Conservation (phyloP, 2,113 vertebrate species). For the Echinops telfairi region DNA sequence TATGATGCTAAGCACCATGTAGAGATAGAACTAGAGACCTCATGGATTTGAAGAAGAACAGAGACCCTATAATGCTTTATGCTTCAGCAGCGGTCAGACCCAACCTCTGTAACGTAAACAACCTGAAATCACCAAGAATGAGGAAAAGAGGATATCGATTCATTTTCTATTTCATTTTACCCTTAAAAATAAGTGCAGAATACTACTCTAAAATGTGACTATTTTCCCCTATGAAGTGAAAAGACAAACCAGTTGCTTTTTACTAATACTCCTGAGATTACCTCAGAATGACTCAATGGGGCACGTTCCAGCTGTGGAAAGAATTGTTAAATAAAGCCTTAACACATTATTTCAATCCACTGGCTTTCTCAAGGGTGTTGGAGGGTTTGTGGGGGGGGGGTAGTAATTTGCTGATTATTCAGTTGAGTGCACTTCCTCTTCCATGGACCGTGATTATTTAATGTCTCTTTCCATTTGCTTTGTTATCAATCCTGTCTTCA, state of each 20-base stretch:
- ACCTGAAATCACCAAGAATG: slow-evolving; percentile 56
- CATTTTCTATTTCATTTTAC: slow-evolving; percentile 69
- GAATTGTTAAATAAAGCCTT: slow-evolving; percentile 31
- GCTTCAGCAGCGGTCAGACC: slow-evolving; percentile 65
- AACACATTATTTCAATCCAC: slow-evolving; percentile 8
- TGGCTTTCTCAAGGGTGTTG: neutral
- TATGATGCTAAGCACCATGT: neutral
- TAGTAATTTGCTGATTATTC: slow-evolving; percentile 8
- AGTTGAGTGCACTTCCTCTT: neutral
- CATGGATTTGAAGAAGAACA: slow-evolving; percentile 61
- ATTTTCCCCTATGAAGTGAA: neutral
- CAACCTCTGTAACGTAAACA: slow-evolving; percentile 76
- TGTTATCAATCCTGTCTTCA: slow-evolving; percentile 10
- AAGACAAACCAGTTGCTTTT: slow-evolving; percentile 36
- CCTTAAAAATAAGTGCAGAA: slow-evolving; percentile 68
- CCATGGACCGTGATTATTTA: slow-evolving; percentile 20
- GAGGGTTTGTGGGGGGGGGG: neutral
- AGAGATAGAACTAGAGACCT: slow-evolving; percentile 56
- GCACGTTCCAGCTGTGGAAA: slow-evolving; percentile 30
- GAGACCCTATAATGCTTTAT: slow-evolving; percentile 69
- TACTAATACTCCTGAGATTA: slow-evolving; percentile 36
- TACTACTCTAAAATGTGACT: slow-evolving; percentile 42
- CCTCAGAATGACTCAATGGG: slow-evolving; percentile 47
- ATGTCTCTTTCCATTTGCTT: slow-evolving; percentile 20
- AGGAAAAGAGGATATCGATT: slow-evolving; percentile 64